Conservation (phyloP, 2,797 vertebrate species). For the Miichthys miiuy region DNA sequence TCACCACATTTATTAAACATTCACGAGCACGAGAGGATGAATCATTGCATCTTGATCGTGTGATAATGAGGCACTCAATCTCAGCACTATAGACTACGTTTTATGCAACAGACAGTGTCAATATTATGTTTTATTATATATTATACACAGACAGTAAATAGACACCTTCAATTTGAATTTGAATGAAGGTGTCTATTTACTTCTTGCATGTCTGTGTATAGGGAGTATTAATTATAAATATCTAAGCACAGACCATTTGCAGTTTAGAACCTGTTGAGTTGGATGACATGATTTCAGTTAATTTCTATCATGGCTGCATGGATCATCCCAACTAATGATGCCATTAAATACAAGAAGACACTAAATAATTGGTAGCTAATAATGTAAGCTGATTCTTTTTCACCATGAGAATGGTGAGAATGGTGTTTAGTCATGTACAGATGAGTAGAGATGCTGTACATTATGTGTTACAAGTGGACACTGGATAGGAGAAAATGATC, state of each 20-base stretch:
- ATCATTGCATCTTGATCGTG: slow-evolving; percentile 27
- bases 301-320: slow-evolving; percentile 8
- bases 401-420: slow-evolving; percentile 32
- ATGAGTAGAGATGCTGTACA: slow-evolving; percentile 1
- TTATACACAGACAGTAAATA: no score
- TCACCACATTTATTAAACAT: slow-evolving; percentile 14
- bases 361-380: slow-evolving; percentile 24
- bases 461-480: neutral
- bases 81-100: neutral
- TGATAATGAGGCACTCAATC: slow-evolving; percentile 4
- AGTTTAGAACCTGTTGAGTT: neutral
- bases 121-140: neutral
- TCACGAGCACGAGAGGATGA: slow-evolving; percentile 1
- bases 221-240: neutral
- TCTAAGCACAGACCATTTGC: neutral
- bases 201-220: no score
- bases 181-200: no score
- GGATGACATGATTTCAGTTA: slow-evolving; percentile 9
- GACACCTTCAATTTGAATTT: no score
- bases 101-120: neutral
- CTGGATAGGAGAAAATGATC: neutral
- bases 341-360: slow-evolving; percentile 39
- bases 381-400: slow-evolving; percentile 34
- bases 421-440: slow-evolving; percentile 21
- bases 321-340: slow-evolving; percentile 22